Evolutionary conservation across 2,113 vertebrate genomes (phyloP).

Genomic region (Eptesicus fuscus): DNA sequence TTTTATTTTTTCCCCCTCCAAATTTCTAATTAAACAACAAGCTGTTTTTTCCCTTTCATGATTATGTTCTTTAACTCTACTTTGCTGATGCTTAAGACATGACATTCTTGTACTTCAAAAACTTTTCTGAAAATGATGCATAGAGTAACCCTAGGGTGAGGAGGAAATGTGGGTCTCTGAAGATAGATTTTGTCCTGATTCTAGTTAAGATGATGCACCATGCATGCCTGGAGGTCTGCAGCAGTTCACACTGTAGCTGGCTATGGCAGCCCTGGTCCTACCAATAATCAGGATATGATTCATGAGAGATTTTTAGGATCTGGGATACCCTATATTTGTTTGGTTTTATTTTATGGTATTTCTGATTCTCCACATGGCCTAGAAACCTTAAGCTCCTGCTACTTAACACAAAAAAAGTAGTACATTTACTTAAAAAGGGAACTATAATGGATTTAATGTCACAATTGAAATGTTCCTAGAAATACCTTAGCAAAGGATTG

Average conservation of each 20-base stretch:
- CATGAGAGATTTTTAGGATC: background rate
- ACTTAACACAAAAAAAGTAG: background rate
- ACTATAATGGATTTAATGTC: background rate
- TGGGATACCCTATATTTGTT: background rate
- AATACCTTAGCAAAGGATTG: background rate
- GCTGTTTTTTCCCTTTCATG: background rate
- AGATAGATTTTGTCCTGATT: background rate
- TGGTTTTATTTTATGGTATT: constrained; percentile 18
- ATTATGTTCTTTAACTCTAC: background rate
- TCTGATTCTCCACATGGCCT: background rate
- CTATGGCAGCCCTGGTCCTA: background rate
- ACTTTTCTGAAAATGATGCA: constrained; percentile 35
- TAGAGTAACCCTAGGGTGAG: background rate
- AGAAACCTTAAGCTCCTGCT: background rate
- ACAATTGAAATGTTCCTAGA: background rate
- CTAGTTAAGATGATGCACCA: background rate
- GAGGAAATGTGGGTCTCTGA: background rate
- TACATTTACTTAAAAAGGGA: constrained; percentile 27
- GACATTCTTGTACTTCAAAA: background rate
- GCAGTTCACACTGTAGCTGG: background rate
- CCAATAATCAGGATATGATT: background rate
- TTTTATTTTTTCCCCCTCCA: constrained; percentile 30
- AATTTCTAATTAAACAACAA: background rate
- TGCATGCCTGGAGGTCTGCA: background rate
- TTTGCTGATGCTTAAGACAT: background rate